Conservation (phyloP, 1,140 invertebrate species). For the Prorops nasuta region DNA sequence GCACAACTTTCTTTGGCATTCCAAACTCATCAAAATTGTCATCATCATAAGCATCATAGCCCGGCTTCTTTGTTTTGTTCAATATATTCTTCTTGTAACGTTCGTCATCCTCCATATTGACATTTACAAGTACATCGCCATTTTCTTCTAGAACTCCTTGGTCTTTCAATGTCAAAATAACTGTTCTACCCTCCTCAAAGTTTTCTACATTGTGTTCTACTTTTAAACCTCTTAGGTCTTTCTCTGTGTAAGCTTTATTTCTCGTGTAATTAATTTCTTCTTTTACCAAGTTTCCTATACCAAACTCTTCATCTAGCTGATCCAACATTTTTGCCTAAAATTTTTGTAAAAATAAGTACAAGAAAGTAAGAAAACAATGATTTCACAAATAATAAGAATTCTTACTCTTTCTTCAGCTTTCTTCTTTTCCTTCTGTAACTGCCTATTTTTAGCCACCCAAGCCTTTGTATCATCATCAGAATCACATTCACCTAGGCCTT, state of each 20-base stretch:
- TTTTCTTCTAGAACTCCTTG: constrained; percentile 84
- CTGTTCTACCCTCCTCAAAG: constrained; percentile 80
- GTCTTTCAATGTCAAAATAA: constrained; percentile 94
- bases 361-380: constrained; percentile 5
- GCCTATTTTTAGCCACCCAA: constrained; percentile 84
- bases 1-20: constrained; percentile 65
- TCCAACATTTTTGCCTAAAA: constrained; percentile 85
- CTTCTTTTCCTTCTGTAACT: constrained; percentile 76
- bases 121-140: constrained; percentile 90
- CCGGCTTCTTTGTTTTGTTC: constrained; percentile 79
- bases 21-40: constrained; percentile 82
- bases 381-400: constrained; percentile 6
- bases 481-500: constrained; percentile 72
- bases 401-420: constrained; percentile 83
- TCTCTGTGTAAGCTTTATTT: constrained; percentile 64
- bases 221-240: constrained; percentile 78
- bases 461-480: constrained; percentile 69
- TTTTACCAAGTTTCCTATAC: constrained; percentile 79
- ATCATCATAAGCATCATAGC: constrained; percentile 86
- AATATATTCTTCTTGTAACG: constrained; percentile 82
- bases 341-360: constrained; percentile 5
- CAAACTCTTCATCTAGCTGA: constrained; percentile 94
- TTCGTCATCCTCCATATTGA: constrained; percentile 94
- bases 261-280: constrained; percentile 70
- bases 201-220: constrained; percentile 83